A percentile compares a stretch with the other conserved stretches of the same genome.
These are phyloP conservation scores for Anoura caudifer DNA, from an alignment of 2,113 vertebrate species.

Conservation along the genomic window DNA sequence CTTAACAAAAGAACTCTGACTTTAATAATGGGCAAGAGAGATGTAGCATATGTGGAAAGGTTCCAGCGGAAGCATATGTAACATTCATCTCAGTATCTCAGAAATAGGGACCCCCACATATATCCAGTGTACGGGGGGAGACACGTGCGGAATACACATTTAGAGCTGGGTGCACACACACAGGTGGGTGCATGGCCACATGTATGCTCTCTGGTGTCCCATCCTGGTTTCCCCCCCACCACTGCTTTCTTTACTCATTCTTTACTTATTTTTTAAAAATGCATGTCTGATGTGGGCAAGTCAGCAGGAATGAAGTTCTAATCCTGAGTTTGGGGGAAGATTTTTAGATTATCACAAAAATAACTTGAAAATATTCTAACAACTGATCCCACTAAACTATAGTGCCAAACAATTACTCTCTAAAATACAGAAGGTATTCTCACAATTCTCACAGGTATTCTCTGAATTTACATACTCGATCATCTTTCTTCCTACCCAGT, in stretches of 20 bases:
- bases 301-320: not conserved
- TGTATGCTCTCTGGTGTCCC: not conserved
- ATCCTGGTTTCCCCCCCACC: not conserved
- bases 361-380: not conserved
- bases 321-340: not conserved
- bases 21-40: slow-evolving; percentile 34
- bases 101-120: not conserved
- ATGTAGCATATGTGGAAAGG: not conserved
- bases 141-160: not conserved
- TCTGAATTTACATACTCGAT: not conserved
- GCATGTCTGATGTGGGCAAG: not conserved
- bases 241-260: not conserved
- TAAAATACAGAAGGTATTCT: not conserved
- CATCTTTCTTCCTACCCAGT: not conserved
- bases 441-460: not conserved
- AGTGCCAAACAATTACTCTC: not conserved
- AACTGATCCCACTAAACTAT: not conserved
- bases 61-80: not conserved
- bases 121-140: not conserved
- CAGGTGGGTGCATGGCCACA: not conserved
- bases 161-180: not conserved
- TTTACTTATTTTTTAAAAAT: not conserved
- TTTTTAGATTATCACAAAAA: not conserved
- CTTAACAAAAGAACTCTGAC: slow-evolving; percentile 11
- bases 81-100: not conserved